Conservation (phyloP, 2,797 vertebrate species). For the Epinephelus coioides region DNA sequence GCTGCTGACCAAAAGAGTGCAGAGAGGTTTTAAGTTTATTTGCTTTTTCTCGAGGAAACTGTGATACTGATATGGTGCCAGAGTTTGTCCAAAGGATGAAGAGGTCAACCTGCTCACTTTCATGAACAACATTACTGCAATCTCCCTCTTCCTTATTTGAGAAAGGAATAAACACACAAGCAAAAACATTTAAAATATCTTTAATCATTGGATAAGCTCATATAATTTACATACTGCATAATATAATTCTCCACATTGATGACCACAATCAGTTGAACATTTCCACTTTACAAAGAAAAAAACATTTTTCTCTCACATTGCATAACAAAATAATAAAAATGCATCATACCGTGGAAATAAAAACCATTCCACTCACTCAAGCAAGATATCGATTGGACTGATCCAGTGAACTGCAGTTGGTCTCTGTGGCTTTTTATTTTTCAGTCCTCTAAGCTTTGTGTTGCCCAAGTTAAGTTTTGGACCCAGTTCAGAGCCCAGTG, state of each 20-base stretch:
- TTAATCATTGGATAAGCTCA: constrained; percentile 76
- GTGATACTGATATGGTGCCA: constrained; percentile 28
- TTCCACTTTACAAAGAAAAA: constrained; percentile 62
- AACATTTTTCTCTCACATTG: constrained; percentile 51
- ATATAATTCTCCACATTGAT: constrained; percentile 72
- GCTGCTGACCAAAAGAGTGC: constrained; percentile 23
- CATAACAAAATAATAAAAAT: constrained; percentile 59
- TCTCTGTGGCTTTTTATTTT: constrained; percentile 55
- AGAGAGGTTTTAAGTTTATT: constrained; percentile 16
- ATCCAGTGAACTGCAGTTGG: constrained; percentile 62
- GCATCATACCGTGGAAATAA: constrained; percentile 31
- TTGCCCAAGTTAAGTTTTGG: constrained; percentile 39
- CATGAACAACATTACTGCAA: background rate
- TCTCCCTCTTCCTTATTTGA: background rate
- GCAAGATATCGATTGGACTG: constrained; percentile 37
- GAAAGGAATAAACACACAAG: constrained; percentile 31
- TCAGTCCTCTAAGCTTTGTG: constrained; percentile 30
- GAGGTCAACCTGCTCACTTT: constrained; percentile 14
- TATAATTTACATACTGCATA: constrained; percentile 71
- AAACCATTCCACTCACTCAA: constrained; percentile 42
- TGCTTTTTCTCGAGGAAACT: constrained; percentile 33
- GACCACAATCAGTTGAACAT: constrained; percentile 62
- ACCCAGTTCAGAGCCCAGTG: constrained; percentile 45
- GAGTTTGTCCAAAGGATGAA: constrained; percentile 27
- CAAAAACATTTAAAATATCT: constrained; percentile 78